phyloP scores from a whole-genome alignment of 2,113 vertebrate species.

The Siphamia tubifer region DNA sequence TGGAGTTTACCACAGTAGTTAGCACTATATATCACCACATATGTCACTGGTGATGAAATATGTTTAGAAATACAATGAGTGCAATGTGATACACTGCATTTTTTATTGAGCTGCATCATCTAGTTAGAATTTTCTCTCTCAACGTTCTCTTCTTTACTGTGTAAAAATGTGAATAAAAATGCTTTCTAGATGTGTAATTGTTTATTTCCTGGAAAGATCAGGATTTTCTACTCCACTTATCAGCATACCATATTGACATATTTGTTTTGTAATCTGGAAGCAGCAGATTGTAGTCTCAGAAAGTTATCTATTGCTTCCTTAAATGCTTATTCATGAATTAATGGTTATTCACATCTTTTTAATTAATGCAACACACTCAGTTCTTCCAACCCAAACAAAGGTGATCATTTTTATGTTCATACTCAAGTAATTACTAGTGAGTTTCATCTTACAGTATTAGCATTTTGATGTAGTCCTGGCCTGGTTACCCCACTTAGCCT shows the following conservation, averaged over 20 bases:
- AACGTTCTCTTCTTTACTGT: neutral
- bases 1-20: conserved; percentile 28
- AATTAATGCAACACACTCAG: neutral
- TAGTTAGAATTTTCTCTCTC: conserved; percentile 17
- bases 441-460: conserved; percentile 12
- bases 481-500: conserved; percentile 29
- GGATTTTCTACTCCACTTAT: neutral
- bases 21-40: conserved; percentile 18
- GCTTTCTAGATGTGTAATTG: neutral
- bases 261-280: conserved; percentile 1
- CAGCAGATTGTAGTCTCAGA: neutral
- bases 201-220: conserved; percentile 13
- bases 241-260: conserved; percentile 6
- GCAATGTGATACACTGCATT: neutral
- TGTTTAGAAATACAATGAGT: conserved; percentile 10
- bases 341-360: neutral
- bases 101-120: conserved; percentile 27
- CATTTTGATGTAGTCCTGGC: conserved; percentile 3
- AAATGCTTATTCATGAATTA: conserved; percentile 14
- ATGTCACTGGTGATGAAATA: conserved; percentile 21
- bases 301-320: neutral
- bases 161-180: neutral
- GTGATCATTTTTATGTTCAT: neutral
- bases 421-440: conserved; percentile 12
- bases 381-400: conserved; percentile 5